Percentiles rank a stretch among this genome's conserved stretches.
Conservation (phyloP, 2,888 invertebrate genomes). For the Bugula neritina region DNA sequence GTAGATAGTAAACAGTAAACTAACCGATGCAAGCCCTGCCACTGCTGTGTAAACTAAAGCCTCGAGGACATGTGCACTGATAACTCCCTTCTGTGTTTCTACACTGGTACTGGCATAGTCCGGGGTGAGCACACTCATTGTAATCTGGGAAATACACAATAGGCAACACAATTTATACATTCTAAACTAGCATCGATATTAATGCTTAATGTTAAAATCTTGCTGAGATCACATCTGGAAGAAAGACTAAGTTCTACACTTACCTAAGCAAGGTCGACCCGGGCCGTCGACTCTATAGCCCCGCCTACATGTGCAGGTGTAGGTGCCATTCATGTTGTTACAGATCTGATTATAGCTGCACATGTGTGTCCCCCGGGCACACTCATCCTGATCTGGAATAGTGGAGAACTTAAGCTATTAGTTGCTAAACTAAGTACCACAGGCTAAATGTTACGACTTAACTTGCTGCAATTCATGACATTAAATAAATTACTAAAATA, state of each 20-base stretch:
- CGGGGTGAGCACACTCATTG: slow-evolving; percentile 42
- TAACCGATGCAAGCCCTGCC: slow-evolving; percentile 46
- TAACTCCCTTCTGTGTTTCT: slow-evolving; percentile 44
- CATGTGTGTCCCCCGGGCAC: slow-evolving; percentile 36
- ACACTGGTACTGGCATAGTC: slow-evolving; percentile 50
- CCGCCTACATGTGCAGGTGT: slow-evolving; percentile 47
- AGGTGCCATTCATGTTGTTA: slow-evolving; percentile 49
- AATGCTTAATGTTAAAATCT: too few relatives aligned
- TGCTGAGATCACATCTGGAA: too few relatives aligned
- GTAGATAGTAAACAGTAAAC: too few relatives aligned
- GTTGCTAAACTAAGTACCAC: too few relatives aligned
- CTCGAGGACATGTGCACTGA: slow-evolving; percentile 49
- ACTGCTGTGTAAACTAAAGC: slow-evolving; percentile 50
- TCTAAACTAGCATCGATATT: too few relatives aligned
- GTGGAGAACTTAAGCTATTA: too few relatives aligned
- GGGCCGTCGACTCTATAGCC: slow-evolving; percentile 48
- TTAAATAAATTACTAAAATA: too few relatives aligned
- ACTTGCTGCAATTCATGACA: too few relatives aligned
- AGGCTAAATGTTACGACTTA: too few relatives aligned
- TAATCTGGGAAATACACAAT: slow-evolving; percentile 40
- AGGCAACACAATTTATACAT: neutral
- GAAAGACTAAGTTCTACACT: neutral
- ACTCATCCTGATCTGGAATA: slow-evolving; percentile 52
- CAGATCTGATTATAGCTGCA: slow-evolving; percentile 51
- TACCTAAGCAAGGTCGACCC: slow-evolving; percentile 51